Conservation (phyloP, 2,113 vertebrate genomes). For the Psittacus erithacus region DNA sequence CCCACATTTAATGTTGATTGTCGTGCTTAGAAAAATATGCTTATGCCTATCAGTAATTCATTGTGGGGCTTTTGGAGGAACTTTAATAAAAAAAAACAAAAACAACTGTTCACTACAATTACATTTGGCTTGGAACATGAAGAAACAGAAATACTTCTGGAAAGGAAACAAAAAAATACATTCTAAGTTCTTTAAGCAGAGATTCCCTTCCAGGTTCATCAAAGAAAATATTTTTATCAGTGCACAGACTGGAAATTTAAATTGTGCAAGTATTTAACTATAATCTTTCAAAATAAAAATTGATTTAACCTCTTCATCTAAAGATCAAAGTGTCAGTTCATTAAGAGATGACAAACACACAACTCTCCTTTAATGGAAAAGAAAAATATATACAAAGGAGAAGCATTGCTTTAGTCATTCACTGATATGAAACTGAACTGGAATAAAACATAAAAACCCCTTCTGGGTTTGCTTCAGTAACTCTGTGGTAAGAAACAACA, state of each 20-base stretch:
- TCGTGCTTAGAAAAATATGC: background rate
- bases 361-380: background rate
- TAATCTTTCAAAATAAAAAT: conserved; percentile 20
- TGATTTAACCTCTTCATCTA: background rate
- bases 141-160: background rate
- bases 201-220: background rate
- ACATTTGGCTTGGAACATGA: background rate
- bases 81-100: background rate
- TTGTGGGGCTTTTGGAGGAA: background rate
- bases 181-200: background rate
- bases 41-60: background rate
- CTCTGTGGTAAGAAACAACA: background rate
- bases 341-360: background rate
- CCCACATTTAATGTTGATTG: background rate
- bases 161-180: background rate
- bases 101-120: background rate
- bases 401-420: background rate
- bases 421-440: background rate
- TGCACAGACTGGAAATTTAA: background rate
- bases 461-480: background rate
- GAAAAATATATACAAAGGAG: background rate
- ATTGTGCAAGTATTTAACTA: background rate
- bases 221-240: background rate
- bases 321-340: background rate
- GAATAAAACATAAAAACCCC: conserved; percentile 6